Percentiles rank a stretch among this genome's conserved stretches.
These are phyloP conservation scores for Pachyuromys duprasi DNA, from an alignment of 2,797 vertebrate genomes.

Conservation along the genomic window DNA sequence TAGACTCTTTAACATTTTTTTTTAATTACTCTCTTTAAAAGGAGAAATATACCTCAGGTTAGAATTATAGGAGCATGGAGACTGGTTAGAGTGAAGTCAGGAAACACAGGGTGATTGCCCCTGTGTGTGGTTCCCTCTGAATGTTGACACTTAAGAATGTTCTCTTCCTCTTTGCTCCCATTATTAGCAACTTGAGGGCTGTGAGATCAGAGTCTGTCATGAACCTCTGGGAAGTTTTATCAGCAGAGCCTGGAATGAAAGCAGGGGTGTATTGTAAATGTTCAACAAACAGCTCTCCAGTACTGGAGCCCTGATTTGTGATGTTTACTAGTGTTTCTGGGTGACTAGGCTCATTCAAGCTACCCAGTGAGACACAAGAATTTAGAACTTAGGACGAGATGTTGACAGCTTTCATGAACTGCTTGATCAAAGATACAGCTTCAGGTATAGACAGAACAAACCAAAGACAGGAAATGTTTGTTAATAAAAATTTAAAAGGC, in stretches of 20 bases:
- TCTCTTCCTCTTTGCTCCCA: background rate
- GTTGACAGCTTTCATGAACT: background rate
- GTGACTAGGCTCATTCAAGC: background rate
- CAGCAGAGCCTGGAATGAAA: constrained; percentile 12
- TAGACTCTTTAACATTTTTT: constrained; percentile 33
- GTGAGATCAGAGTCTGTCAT: background rate
- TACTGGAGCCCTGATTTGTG: background rate
- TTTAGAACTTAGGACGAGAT: background rate
- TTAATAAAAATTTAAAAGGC: background rate
- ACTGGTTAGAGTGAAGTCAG: background rate
- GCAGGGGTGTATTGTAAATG: background rate
- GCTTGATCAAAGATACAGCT: background rate
- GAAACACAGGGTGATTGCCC: background rate
- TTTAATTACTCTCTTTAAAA: constrained; percentile 56
- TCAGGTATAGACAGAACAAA: constrained; percentile 15
- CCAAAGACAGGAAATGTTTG: background rate
- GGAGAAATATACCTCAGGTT: constrained; percentile 14
- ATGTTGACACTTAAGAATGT: background rate
- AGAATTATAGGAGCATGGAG: background rate
- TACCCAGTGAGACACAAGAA: background rate
- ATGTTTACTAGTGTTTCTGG: background rate
- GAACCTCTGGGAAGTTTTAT: background rate
- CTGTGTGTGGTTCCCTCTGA: background rate
- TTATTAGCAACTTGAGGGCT: background rate
- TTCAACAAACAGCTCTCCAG: background rate